These are phyloP conservation scores for Sycobia sp. DNA, from an alignment of 1,140 invertebrate species.

Conservation along the genomic window DNA sequence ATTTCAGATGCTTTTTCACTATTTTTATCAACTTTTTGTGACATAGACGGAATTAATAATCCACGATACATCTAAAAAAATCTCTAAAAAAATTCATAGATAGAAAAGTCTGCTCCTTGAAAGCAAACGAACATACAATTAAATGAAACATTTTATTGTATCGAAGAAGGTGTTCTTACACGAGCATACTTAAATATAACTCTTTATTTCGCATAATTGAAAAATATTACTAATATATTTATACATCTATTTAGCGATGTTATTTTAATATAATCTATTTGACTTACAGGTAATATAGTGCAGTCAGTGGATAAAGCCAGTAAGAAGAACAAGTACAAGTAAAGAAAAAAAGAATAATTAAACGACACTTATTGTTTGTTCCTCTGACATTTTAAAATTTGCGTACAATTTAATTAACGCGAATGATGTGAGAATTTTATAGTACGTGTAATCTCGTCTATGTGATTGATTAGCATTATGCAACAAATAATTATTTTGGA, in stretches of 20 bases:
- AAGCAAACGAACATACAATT: background rate
- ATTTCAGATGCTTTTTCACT: too few relatives aligned
- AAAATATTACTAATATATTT: conserved; percentile 9
- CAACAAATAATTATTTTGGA: background rate
- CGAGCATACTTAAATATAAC: too few relatives aligned
- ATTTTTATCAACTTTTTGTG: too few relatives aligned
- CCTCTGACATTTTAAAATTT: too few relatives aligned
- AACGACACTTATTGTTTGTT: background rate
- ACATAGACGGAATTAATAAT: too few relatives aligned
- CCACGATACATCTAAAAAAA: too few relatives aligned
- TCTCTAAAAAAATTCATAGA: too few relatives aligned
- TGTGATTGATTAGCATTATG: background rate
- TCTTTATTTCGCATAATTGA: too few relatives aligned
- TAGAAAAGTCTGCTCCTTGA: background rate
- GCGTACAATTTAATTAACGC: too few relatives aligned
- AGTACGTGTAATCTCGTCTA: background rate
- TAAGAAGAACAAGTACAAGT: conserved; percentile 47
- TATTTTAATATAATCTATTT: conserved; percentile 33
- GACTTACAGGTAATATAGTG: conserved; percentile 44
- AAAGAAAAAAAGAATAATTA: conserved; percentile 32
- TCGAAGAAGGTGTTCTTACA: conserved; percentile 8
- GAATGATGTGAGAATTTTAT: background rate
- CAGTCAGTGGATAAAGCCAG: conserved; percentile 39
- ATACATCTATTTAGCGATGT: conserved; percentile 8
- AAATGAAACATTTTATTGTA: conserved; percentile 1